These are phyloP conservation scores for Melinaea marsaeus DNA, from an alignment of 2,888 invertebrate genomes.

Conservation along the genomic window DNA sequence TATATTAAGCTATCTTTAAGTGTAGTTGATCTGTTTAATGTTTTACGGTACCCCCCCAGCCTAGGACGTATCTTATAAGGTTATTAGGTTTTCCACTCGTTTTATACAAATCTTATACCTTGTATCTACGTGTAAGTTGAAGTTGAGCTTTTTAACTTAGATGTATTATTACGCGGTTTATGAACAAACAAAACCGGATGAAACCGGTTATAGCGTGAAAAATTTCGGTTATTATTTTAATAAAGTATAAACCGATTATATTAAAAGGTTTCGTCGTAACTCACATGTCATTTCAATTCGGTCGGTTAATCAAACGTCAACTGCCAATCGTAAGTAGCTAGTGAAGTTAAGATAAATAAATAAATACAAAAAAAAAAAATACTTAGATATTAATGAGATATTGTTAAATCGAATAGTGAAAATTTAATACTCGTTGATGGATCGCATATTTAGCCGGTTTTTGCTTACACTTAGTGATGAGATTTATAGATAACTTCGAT, in stretches of 20 bases:
- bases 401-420: conserved; percentile 73
- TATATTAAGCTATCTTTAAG: conserved; percentile 75
- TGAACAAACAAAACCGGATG: not conserved
- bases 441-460: conserved; percentile 53
- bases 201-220: conserved; percentile 6
- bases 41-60: conserved; percentile 70
- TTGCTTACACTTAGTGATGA: conserved; percentile 29
- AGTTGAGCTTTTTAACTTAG: conserved; percentile 73
- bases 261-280: conserved; percentile 2
- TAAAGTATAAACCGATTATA: conserved; percentile 3
- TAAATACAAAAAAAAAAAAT: conserved; percentile 55
- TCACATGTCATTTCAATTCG: conserved; percentile 38
- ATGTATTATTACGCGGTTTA: conserved; percentile 38
- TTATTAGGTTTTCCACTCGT: conserved; percentile 77
- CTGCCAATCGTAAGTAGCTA: conserved; percentile 69
- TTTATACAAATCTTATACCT: conserved; percentile 72
- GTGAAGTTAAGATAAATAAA: conserved; percentile 35
- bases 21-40: conserved; percentile 67
- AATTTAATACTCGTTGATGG: conserved; percentile 73
- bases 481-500: conserved; percentile 12
- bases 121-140: conserved; percentile 74
- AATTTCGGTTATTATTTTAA: conserved; percentile 5
- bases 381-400: conserved; percentile 64
- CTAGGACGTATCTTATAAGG: conserved; percentile 60
- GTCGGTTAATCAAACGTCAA: conserved; percentile 49